A percentile compares a stretch with the other conserved stretches of the same genome.
phyloP scores from a whole-genome alignment of 2,797 vertebrate species.

The Otolemur crassicaudatus region DNA sequence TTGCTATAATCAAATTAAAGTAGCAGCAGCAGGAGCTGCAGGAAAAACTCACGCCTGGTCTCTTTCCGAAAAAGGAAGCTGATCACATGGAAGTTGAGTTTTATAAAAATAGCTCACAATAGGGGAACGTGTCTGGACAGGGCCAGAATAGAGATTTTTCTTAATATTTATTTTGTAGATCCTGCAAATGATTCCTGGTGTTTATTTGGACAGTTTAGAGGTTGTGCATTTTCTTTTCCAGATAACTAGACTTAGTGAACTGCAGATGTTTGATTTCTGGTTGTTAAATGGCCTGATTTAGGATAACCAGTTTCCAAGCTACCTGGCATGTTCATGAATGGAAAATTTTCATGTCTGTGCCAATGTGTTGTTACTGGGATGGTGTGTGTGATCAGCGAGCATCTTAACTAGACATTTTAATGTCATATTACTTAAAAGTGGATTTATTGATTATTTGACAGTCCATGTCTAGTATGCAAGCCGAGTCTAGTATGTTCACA shows the following conservation, averaged over 20 bases:
- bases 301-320: not conserved
- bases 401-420: slow-evolving; percentile 14
- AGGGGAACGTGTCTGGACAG: not conserved
- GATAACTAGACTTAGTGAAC: not conserved
- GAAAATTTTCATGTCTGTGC: not conserved
- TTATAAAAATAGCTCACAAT: slow-evolving; percentile 45
- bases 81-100: not conserved
- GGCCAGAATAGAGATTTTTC: not conserved
- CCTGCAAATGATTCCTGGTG: not conserved
- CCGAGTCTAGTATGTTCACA: not conserved
- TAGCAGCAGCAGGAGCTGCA: not conserved
- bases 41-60: not conserved
- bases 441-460: not conserved
- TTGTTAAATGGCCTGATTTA: not conserved
- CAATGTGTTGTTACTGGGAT: not conserved
- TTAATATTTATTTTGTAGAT: slow-evolving; percentile 54
- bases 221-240: not conserved
- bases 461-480: not conserved
- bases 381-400: not conserved
- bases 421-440: not conserved
- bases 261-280: not conserved
- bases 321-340: not conserved
- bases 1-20: slow-evolving; percentile 43
- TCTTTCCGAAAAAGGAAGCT: slow-evolving; percentile 51
- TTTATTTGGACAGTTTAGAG: not conserved